Conservation (phyloP, 2,888 invertebrate species). For the Escarpia spicata region DNA sequence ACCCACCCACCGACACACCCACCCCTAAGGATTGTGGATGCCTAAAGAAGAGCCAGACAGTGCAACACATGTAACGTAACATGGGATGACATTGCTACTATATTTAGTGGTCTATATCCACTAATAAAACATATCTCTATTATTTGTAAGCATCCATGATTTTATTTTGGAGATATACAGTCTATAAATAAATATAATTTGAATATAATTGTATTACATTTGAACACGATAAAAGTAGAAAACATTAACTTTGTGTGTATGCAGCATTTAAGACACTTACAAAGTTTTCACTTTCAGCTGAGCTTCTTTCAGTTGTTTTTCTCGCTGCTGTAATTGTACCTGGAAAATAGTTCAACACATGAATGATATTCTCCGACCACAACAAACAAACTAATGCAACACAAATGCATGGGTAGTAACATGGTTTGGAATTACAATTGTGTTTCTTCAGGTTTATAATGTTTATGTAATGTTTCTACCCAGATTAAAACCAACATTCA, state of each 20-base stretch:
- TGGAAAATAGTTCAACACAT: not conserved
- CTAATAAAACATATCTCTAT: too few relatives aligned
- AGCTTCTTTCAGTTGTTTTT: not conserved
- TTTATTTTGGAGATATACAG: too few relatives aligned
- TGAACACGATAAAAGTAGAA: not conserved
- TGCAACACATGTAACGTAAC: too few relatives aligned
- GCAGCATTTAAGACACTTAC: not conserved
- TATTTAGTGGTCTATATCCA: too few relatives aligned
- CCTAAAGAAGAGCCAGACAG: too few relatives aligned
- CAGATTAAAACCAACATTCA: not conserved
- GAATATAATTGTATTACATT: too few relatives aligned
- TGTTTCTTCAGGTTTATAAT: not conserved
- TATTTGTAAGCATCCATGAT: too few relatives aligned
- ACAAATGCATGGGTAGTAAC: not conserved
- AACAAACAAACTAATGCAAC: not conserved
- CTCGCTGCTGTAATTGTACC: not conserved
- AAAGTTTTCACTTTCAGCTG: not conserved
- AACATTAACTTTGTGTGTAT: not conserved
- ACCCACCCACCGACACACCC: too few relatives aligned
- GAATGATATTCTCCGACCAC: not conserved
- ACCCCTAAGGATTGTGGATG: too few relatives aligned
- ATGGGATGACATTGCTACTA: too few relatives aligned
- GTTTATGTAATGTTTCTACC: not conserved
- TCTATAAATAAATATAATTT: too few relatives aligned
- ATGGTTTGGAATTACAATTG: not conserved